phyloP scores from a whole-genome alignment of 92 coral and sea anemone genomes.

The Nematostella vectensis region DNA sequence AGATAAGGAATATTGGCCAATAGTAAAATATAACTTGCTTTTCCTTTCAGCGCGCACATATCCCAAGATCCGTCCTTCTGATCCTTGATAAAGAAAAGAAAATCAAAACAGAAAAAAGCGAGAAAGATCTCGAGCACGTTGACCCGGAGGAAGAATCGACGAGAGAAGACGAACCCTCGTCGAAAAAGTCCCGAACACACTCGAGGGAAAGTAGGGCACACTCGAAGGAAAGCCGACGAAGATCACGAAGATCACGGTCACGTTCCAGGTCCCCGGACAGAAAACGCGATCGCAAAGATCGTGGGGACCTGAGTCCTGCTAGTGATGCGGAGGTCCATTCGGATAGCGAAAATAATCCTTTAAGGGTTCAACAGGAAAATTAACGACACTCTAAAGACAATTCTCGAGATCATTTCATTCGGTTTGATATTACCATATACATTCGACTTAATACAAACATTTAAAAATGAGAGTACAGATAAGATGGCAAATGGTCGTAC shows the following conservation, averaged over 20 bases:
- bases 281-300: constrained; percentile 42
- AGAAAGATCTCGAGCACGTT: constrained; percentile 73
- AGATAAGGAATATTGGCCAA: no score
- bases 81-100: constrained; percentile 92
- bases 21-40: no score
- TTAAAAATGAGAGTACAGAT: no score
- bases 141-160: constrained; percentile 53
- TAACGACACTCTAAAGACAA: no score
- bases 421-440: no score
- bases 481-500: no score
- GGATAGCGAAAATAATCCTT: constrained; percentile 19
- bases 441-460: no score
- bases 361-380: no score
- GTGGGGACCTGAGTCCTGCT: constrained; percentile 39
- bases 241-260: constrained; percentile 59
- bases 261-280: constrained; percentile 66
- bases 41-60: constrained; percentile 86
- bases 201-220: constrained; percentile 50
- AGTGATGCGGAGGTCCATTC: constrained; percentile 40
- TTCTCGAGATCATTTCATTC: no score
- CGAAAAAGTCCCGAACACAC: constrained; percentile 50
- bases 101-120: constrained; percentile 53
- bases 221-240: constrained; percentile 50
- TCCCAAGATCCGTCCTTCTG: constrained; percentile 88
- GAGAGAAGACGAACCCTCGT: constrained; percentile 38